Evolutionary conservation across 2,113 vertebrate species (phyloP).

Genomic region (Nymphicus hollandicus): DNA sequence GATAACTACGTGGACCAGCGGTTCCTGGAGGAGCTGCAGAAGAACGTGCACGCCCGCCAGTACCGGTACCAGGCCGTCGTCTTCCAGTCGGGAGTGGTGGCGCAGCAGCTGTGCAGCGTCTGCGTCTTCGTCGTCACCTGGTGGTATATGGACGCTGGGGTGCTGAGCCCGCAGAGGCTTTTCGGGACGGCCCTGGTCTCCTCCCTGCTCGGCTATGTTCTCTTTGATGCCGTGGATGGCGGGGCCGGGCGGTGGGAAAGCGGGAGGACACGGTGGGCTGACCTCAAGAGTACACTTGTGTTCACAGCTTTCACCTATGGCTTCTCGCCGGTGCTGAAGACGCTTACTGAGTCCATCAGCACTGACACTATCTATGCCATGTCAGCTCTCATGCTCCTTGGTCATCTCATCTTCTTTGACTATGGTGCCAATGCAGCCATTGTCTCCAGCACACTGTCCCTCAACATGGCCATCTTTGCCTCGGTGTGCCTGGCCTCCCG

Average conservation of each 20-base stretch:
- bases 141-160: constrained; percentile 92
- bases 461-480: constrained; percentile 95
- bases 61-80: constrained; percentile 90
- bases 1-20: constrained; percentile 94
- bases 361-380: constrained; percentile 97
- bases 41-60: constrained; percentile 86
- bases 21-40: constrained; percentile 89
- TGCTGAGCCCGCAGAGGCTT: constrained; percentile 81
- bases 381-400: constrained; percentile 91
- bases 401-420: constrained; percentile 91
- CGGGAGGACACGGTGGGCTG: constrained; percentile 81
- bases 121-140: constrained; percentile 90
- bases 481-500: constrained; percentile 94
- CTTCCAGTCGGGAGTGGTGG: constrained; percentile 86
- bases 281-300: constrained; percentile 89
- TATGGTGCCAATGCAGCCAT: constrained; percentile 88
- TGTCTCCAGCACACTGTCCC: constrained; percentile 88
- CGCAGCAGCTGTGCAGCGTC: constrained; percentile 93
- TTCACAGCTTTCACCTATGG: constrained; percentile 94
- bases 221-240: constrained; percentile 79
- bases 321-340: constrained; percentile 93
- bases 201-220: constrained; percentile 83
- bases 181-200: constrained; percentile 77
- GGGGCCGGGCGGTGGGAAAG: constrained; percentile 61
- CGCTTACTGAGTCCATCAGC: constrained; percentile 93